Evolutionary conservation across 1,140 invertebrate genomes (phyloP), one percentile per base, ranked within the genome.

Genomic region (Anastrepha obliqua): DNA sequence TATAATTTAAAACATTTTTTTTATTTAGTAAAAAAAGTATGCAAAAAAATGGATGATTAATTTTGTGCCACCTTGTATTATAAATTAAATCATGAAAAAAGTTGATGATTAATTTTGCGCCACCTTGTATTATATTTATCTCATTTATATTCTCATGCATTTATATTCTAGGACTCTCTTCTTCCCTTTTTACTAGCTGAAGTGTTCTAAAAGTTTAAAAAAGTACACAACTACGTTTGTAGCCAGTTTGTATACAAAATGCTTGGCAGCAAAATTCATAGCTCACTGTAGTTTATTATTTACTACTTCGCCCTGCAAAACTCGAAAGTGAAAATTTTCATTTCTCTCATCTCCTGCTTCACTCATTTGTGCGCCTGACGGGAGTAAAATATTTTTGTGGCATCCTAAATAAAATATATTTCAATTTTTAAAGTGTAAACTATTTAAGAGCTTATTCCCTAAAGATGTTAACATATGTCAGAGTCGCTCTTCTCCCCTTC

Each of bases 401-500:
- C 8, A 29, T 67, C 64, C 13, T 67, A 67, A 67, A 67, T 67
- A 67, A 67, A 67, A 67, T 67, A 67, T 39, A 67, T 67, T 67
- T 67, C 64, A 67, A 29, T 67, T 29, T 8, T 29, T 2, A 9
- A 42, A 67, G 3, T 42, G 64, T 7, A 67, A 29, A 29, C 29
- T 29, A 39, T 20, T 67, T 67, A 67, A 67, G 20, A 39, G 29
- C 64, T 29, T 29, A 3, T 20, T 67, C 20, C 20, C 8, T 29
- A 39, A 67, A 11, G 8, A 11, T 29, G 29, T 29, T 39, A 67
- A 39, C 64, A 67, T 42, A 67, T 67, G 64, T 67, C 64, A 67
- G 29, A 9, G n/a, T 29, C 8, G 1, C 29, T 3, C 29, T 39
- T 39, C 20, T 2, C 64, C 29, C 64, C 64, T 2, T n/a, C 62